A percentile compares a stretch with the other conserved stretches of the same genome.
Conservation (phyloP, 2,797 vertebrate species). For the Setipinna tenuifilis region DNA sequence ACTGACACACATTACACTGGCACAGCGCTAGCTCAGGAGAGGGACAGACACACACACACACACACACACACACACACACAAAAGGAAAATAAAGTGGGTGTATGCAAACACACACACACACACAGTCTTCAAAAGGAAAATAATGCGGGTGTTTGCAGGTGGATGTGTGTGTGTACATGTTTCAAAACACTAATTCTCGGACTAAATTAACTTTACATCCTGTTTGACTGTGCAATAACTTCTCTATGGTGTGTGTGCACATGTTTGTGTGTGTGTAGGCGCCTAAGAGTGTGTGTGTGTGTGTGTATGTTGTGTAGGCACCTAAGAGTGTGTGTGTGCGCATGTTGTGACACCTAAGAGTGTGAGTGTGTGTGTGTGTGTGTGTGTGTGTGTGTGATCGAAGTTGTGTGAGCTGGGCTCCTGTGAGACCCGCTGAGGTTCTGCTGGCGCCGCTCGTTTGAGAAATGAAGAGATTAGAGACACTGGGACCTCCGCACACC, state of each 20-base stretch:
- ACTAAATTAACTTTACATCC: not conserved
- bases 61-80: too few relatives aligned
- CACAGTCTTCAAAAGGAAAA: not conserved
- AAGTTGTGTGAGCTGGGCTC: conserved; percentile 13
- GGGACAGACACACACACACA: too few relatives aligned
- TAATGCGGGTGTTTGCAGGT: not conserved
- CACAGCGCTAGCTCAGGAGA: too few relatives aligned
- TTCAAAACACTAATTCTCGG: not conserved
- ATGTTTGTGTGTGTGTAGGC: not conserved
- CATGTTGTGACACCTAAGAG: not conserved
- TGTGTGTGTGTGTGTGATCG: not conserved
- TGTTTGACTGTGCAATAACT: not conserved
- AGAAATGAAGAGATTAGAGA: conserved; percentile 50
- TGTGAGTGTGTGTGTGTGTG: not conserved
- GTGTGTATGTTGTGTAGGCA: not conserved
- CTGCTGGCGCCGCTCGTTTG: conserved; percentile 43
- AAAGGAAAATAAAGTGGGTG: too few relatives aligned
- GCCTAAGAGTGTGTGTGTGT: too few relatives aligned
- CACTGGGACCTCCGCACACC: conserved; percentile 27
- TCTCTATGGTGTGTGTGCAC: not conserved
- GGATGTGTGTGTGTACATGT: too few relatives aligned
- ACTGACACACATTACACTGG: too few relatives aligned
- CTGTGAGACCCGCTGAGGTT: conserved; percentile 17
- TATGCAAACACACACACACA: too few relatives aligned
- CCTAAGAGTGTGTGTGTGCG: not conserved